Evolutionary conservation across 2,888 invertebrate species (phyloP).

Genomic region (Sphaerophoria rueppellii): DNA sequence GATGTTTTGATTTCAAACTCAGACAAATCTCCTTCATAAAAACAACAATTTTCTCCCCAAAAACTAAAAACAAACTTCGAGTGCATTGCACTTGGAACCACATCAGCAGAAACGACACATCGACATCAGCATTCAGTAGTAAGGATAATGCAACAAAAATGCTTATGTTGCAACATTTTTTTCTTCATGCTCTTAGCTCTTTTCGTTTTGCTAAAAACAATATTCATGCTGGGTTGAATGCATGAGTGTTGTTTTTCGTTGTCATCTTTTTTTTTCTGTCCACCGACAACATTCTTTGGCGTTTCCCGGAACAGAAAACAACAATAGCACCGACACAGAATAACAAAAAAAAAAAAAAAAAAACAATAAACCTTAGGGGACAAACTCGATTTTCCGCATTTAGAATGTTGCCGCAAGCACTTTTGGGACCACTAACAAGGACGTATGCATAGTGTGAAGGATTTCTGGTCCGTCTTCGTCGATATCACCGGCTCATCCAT

Average conservation of each 20-base stretch:
- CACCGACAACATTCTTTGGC: background rate
- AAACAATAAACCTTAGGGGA: constrained; percentile 69
- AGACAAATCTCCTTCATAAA: background rate
- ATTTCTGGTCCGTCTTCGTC: background rate
- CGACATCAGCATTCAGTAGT: background rate
- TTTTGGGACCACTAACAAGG: constrained; percentile 22
- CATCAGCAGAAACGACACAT: background rate
- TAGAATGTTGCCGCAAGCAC: constrained; percentile 55
- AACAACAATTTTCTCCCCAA: constrained; percentile 11
- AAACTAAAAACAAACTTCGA: constrained; percentile 3
- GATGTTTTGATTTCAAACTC: constrained; percentile 55
- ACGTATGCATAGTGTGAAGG: constrained; percentile 1
- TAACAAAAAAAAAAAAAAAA: constrained; percentile 36
- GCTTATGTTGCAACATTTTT: constrained; percentile 22
- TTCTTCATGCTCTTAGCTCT: background rate
- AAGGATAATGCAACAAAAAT: constrained; percentile 40
- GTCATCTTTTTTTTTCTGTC: constrained; percentile 33
- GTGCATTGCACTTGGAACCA: constrained; percentile 1
- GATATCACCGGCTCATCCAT: background rate
- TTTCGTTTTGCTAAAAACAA: constrained; percentile 41
- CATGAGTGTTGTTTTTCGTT: constrained; percentile 26
- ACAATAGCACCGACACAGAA: constrained; percentile 27
- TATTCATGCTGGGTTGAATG: constrained; percentile 22
- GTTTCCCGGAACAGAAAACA: constrained; percentile 1
- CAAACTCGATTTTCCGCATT: constrained; percentile 69